phyloP scores from a whole-genome alignment of 2,113 vertebrate genomes.

The Paramisgurnus dabryanus region DNA sequence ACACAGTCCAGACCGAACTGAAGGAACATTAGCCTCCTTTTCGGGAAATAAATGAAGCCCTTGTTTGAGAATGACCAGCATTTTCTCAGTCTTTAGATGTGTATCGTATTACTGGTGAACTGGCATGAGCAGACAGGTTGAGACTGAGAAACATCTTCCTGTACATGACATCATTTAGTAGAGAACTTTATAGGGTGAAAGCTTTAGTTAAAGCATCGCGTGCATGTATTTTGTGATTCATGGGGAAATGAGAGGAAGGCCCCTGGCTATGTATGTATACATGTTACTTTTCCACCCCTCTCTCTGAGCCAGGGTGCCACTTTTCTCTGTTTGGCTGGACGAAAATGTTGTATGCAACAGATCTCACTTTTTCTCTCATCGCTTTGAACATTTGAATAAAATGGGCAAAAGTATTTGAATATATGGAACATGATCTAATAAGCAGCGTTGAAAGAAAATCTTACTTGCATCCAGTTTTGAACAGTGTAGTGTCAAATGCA shows the following conservation, averaged over 20 bases:
- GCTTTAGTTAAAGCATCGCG: slow-evolving; percentile 24
- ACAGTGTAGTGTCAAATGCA: not conserved
- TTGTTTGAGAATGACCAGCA: slow-evolving; percentile 75
- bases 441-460: not conserved
- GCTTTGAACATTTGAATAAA: slow-evolving; percentile 13
- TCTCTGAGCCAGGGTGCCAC: slow-evolving; percentile 19
- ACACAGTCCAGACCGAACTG: slow-evolving; percentile 41
- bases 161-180: slow-evolving; percentile 72
- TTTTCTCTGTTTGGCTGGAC: slow-evolving; percentile 1
- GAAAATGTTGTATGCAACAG: not conserved
- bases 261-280: slow-evolving; percentile 28
- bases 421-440: slow-evolving; percentile 6
- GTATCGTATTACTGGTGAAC: slow-evolving; percentile 73
- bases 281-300: slow-evolving; percentile 1
- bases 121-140: slow-evolving; percentile 76
- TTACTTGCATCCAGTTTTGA: not conserved
- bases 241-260: slow-evolving; percentile 30
- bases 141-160: slow-evolving; percentile 75
- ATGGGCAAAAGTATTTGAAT: slow-evolving; percentile 22
- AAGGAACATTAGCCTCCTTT: slow-evolving; percentile 70
- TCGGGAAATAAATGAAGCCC: slow-evolving; percentile 77
- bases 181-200: slow-evolving; percentile 40
- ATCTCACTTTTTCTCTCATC: not conserved
- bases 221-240: slow-evolving; percentile 32
- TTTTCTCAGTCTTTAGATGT: slow-evolving; percentile 74